phyloP scores from a whole-genome alignment of 1,140 invertebrate genomes.

The Drosophila saltans region DNA sequence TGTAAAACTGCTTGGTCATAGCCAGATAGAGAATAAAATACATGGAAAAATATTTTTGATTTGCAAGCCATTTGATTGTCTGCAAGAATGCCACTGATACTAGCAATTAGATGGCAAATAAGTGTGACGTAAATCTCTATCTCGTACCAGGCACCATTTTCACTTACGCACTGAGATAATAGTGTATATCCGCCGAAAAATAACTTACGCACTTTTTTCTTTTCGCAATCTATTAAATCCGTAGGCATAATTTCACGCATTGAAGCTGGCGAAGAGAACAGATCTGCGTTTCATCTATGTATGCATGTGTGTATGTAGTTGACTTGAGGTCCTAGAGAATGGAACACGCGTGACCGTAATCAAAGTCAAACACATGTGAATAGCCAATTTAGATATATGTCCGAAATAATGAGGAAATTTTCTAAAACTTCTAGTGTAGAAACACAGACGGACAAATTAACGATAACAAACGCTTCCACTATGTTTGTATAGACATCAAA shows the following conservation, averaged over 20 bases:
- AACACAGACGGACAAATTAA: conserved; percentile 8
- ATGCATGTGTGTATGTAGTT: not conserved
- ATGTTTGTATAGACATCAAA: conserved; percentile 44
- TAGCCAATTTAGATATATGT: conserved; percentile 28
- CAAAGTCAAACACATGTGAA: conserved; percentile 20
- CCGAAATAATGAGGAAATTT: conserved; percentile 27
- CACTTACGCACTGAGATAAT: conserved; percentile 45
- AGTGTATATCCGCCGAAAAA: conserved; percentile 61
- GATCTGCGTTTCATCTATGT: too few species aligned
- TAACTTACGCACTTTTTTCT: conserved; percentile 39
- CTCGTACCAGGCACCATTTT: conserved; percentile 57
- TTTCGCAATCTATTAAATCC: not conserved
- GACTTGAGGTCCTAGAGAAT: conserved; percentile 2
- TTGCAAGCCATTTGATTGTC: too few species aligned
- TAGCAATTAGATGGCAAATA: too few species aligned
- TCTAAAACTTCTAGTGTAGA: conserved; percentile 15
- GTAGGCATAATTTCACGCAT: not conserved
- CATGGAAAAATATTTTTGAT: too few species aligned
- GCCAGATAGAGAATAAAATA: too few species aligned
- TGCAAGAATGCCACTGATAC: too few species aligned
- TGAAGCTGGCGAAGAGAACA: not conserved
- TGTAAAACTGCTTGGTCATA: too few species aligned
- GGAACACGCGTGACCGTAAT: conserved; percentile 3
- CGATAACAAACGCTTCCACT: conserved; percentile 42
- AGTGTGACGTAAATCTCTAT: not conserved